Percentiles rank a stretch among this genome's conserved stretches.
Conservation (phyloP, 2,888 invertebrate genomes). For the Anodontia alba region DNA sequence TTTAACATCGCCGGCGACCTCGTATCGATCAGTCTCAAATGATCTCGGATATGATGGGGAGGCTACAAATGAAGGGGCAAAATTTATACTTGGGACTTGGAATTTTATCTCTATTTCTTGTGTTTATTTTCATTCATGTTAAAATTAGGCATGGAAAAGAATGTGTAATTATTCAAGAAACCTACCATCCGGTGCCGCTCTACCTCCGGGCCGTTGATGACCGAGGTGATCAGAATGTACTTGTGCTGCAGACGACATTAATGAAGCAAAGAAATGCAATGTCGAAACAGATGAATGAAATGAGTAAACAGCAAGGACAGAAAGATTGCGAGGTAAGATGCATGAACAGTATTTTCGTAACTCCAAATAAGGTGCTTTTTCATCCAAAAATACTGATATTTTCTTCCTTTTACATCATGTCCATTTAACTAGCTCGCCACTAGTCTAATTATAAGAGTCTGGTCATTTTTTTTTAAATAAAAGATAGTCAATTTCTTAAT, state of each 20-base stretch:
- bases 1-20: no score
- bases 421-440: no score
- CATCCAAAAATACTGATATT: no score
- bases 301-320: slow-evolving; percentile 42
- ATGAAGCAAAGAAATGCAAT: slow-evolving; percentile 39
- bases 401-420: no score
- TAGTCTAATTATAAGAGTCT: no score
- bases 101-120: background rate
- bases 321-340: slow-evolving; percentile 56
- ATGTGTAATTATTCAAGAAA: background rate
- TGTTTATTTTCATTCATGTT: background rate
- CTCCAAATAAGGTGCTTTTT: no score
- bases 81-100: background rate
- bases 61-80: background rate
- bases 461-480: no score
- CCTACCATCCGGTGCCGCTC: slow-evolving; percentile 35
- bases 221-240: background rate
- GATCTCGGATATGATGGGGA: no score
- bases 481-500: no score
- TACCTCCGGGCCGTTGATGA: slow-evolving; percentile 30
- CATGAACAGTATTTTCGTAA: no score
- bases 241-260: background rate
- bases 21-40: no score
- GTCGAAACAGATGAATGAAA: slow-evolving; percentile 45
- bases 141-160: background rate